Conservation (phyloP, 2,797 vertebrate species). For the Gambusia yucatana region DNA sequence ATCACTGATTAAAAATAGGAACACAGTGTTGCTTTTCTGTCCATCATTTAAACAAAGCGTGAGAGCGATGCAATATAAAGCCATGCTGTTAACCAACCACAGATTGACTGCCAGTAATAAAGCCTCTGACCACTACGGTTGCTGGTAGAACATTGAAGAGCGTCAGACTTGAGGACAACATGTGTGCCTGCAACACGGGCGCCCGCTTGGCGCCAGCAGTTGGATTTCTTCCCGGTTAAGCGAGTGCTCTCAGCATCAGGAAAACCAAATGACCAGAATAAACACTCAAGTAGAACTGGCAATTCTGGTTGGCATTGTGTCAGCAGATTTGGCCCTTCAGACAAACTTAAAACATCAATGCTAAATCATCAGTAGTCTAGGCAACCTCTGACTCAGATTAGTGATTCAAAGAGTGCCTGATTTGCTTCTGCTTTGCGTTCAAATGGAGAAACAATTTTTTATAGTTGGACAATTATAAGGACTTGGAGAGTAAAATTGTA, state of each 20-base stretch:
- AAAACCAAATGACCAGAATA: background rate
- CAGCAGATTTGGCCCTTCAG: background rate
- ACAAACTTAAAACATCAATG: background rate
- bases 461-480: no score
- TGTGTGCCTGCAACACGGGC: background rate
- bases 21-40: background rate
- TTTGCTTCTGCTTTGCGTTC: background rate
- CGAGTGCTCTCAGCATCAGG: background rate
- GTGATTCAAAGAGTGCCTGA: background rate
- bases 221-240: background rate
- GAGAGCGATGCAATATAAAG: background rate
- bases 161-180: background rate
- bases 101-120: background rate
- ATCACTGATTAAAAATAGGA: background rate
- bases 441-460: background rate
- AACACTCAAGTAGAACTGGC: background rate
- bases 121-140: background rate
- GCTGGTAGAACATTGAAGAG: background rate
- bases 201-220: background rate
- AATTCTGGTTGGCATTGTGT: background rate
- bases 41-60: background rate
- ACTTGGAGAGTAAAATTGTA: background rate
- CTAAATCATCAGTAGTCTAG: background rate
- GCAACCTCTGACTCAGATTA: constrained; percentile 4
- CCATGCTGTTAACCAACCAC: background rate